Base-by-base conservation (phyloP, 1,140 invertebrate species). In the Physella acuta region DNA sequence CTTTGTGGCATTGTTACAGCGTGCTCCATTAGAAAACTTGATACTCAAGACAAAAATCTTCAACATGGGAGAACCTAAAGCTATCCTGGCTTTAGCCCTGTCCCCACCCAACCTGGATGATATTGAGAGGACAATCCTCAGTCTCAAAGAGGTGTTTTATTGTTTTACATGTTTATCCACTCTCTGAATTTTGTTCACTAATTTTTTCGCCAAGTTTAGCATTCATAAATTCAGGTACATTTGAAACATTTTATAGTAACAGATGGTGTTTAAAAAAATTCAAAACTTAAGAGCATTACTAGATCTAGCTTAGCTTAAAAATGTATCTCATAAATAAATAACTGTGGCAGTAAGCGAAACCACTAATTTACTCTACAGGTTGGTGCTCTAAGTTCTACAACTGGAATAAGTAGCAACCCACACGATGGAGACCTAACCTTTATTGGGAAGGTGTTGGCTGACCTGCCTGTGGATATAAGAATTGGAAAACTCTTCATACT, bases 81-180 rank as follows among this genome's bases (percentile, higher is more conserved):
- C 90, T 36, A 87, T 98, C 11, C 85, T 98, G 0, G 93, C 91
- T 0, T 82, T 94, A 1, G 92, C 94, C 0, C 86, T 98, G 76
- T 91, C 94, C 79, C 94, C 94, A 30, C 97, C 97, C 0, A 90
- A 93, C 81, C 83, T 95, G 16, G 87, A 86, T 11, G 93, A 94
- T 77, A 92, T 98, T 71, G 88, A 90, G 56, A 86, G 88, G 17
- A 94, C 94, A 0, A 88, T 98, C 63, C 85, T 95, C 8, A 83
- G 89, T 39, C 85, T 99, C 0, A 97, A 98, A 88, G 93, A 97
- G 88, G 90, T 92, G n/a, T n/a, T n/a, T n/a, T n/a, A n/a, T n/a
- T n/a, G n/a, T n/a, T n/a, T n/a, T n/a, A n/a, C n/a, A n/a, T n/a
- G n/a, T n/a, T n/a, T n/a, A n/a, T n/a, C n/a, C n/a, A n/a, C n/a